These are phyloP conservation scores for Caprella mutica DNA, from an alignment of 2,888 invertebrate species.

Conservation along the genomic window DNA sequence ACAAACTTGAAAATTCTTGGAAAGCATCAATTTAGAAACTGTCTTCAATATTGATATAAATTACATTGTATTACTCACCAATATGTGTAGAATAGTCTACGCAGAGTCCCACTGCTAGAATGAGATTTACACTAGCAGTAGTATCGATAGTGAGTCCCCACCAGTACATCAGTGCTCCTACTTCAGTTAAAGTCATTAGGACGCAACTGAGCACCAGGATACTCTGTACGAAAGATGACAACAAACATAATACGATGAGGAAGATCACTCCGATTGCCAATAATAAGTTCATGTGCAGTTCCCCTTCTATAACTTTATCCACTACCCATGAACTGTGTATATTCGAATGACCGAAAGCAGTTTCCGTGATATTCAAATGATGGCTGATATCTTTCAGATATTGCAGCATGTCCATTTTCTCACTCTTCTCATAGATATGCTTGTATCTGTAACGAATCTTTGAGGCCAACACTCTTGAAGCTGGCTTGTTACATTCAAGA, in stretches of 20 bases:
- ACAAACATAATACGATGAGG: slow-evolving; percentile 61
- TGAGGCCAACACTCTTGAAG: slow-evolving; percentile 48
- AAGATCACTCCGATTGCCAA: slow-evolving; percentile 66
- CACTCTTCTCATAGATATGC: too few relatives aligned
- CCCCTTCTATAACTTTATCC: slow-evolving; percentile 53
- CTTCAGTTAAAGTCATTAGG: too few relatives aligned
- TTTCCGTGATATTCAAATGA: slow-evolving; percentile 20
- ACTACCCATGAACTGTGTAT: slow-evolving; percentile 35
- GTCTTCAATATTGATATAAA: too few relatives aligned
- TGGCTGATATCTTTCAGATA: slow-evolving; percentile 39
- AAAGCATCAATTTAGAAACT: too few relatives aligned
- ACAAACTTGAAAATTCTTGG: too few relatives aligned
- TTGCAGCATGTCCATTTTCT: slow-evolving; percentile 64
- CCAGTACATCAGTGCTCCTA: too few relatives aligned
- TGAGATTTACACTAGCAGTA: too few relatives aligned
- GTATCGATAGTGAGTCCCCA: too few relatives aligned
- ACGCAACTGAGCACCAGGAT: too few relatives aligned
- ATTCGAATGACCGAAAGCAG: slow-evolving; percentile 20
- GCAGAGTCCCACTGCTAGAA: too few relatives aligned
- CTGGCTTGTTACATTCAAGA: slow-evolving; percentile 52
- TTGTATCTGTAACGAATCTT: slow-evolving; percentile 13
- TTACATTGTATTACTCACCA: too few relatives aligned
- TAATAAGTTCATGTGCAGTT: slow-evolving; percentile 63
- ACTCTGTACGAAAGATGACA: slow-evolving; percentile 45
- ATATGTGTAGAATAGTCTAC: too few relatives aligned